Conservation (phyloP, 2,797 vertebrate species). For the Sphenopsis melanotis region DNA sequence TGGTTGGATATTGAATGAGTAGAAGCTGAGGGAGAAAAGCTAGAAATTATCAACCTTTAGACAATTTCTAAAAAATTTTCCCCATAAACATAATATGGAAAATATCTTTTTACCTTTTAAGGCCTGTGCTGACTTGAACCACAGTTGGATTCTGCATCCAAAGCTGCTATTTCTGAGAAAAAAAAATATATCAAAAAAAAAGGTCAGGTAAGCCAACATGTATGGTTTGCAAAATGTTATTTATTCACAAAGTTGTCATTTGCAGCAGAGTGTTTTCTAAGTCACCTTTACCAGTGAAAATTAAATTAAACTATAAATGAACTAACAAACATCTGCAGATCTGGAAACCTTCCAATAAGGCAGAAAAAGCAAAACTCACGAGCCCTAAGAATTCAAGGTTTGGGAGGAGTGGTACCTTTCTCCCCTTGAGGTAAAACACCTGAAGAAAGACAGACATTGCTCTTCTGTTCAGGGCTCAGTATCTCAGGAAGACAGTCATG, state of each 20-base stretch:
- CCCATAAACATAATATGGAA: not conserved
- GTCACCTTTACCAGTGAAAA: not conserved
- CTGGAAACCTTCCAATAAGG: not conserved
- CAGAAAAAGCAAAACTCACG: not conserved
- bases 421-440: not conserved
- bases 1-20: not conserved
- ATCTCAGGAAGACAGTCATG: not conserved
- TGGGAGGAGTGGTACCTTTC: not conserved
- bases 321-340: not conserved
- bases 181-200: not conserved
- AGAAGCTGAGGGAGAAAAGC: not conserved
- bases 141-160: not conserved
- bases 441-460: not conserved
- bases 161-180: not conserved
- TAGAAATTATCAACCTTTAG: not conserved
- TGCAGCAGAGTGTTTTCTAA: not conserved
- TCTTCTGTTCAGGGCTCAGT: not conserved
- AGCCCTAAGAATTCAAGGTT: not conserved
- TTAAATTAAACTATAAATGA: not conserved
- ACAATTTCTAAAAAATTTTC: not conserved
- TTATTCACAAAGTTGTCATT: not conserved
- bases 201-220: rapidly evolving
- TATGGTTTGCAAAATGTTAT: not conserved
- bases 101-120: not conserved
- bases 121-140: not conserved